Evolutionary conservation across 2,113 vertebrate genomes (phyloP).

Genomic region (Pelvicachromis taeniatus): DNA sequence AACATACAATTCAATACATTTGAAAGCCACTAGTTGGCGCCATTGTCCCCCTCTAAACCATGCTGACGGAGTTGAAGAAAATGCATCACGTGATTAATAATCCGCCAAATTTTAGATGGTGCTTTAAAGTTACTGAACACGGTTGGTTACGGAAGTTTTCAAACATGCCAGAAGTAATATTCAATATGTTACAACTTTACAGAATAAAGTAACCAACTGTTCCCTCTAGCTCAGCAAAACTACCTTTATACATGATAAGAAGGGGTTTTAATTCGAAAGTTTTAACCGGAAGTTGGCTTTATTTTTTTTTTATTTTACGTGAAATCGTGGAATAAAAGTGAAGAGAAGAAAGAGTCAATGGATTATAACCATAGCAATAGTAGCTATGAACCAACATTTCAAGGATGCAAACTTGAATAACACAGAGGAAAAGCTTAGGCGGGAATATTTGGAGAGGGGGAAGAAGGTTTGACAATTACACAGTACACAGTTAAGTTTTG

Average conservation of each 20-base stretch:
- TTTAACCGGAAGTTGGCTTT: neutral
- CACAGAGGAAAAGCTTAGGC: slow-evolving; percentile 1
- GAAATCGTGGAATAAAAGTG: neutral
- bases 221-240: neutral
- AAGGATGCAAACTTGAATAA: neutral
- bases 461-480: slow-evolving; percentile 18
- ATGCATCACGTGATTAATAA: neutral
- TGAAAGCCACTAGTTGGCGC: neutral
- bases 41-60: neutral
- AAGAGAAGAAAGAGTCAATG: neutral
- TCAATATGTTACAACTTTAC: neutral
- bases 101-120: slow-evolving; percentile 19
- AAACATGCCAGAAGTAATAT: neutral
- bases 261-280: neutral
- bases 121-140: neutral
- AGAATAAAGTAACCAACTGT: neutral
- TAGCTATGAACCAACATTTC: neutral
- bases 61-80: neutral
- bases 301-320: neutral
- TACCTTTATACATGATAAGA: neutral
- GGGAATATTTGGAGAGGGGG: slow-evolving; percentile 30
- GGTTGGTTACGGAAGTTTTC: neutral
- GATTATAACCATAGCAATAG: neutral
- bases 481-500: neutral
- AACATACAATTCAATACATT: too few species aligned